Conservation (phyloP, 2,113 vertebrate species). For the Buteo buteo region DNA sequence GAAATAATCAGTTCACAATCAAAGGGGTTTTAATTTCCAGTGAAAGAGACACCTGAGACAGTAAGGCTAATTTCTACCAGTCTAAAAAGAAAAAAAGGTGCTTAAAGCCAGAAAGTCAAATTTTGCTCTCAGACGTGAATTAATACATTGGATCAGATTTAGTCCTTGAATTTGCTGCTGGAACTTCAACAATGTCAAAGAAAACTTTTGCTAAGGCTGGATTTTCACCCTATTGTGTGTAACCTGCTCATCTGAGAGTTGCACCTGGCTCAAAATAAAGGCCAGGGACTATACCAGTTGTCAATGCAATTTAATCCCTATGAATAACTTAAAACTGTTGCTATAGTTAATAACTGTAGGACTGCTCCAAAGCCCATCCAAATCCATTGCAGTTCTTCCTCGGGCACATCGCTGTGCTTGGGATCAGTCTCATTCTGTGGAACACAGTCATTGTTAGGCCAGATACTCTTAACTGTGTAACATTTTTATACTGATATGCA, state of each 20-base stretch:
- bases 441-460: not conserved
- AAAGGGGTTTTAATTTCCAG: not conserved
- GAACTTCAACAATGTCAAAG: constrained; percentile 3
- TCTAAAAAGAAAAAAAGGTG: not conserved
- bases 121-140: not conserved
- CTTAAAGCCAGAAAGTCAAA: not conserved
- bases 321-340: not conserved
- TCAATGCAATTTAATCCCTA: not conserved
- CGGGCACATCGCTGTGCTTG: not conserved
- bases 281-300: not conserved
- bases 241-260: not conserved
- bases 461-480: not conserved
- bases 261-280: not conserved
- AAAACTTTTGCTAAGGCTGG: not conserved
- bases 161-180: not conserved
- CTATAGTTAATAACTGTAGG: not conserved
- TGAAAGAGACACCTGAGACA: not conserved
- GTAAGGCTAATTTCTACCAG: not conserved
- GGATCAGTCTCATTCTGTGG: not conserved
- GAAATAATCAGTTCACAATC: not conserved
- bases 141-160: not conserved
- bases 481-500: not conserved
- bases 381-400: not conserved
- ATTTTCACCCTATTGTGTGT: not conserved
- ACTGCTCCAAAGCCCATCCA: not conserved